Base-by-base conservation (phyloP, 2,888 invertebrate species). In the Dascillus cervinus region DNA sequence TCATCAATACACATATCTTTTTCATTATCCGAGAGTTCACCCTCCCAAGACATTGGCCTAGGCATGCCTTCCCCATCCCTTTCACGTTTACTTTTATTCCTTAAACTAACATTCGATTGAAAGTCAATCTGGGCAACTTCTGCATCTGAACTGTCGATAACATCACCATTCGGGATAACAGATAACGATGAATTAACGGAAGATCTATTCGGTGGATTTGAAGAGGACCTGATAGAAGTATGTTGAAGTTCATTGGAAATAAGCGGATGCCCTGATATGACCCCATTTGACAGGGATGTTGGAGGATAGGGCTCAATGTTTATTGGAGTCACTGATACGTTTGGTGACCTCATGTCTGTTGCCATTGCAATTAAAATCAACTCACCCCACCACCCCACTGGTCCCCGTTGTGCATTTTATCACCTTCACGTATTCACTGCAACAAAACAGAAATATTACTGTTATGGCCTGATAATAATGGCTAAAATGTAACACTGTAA, bases 21-120 rank as follows among this genome's bases (percentile, higher is more conserved):
- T 56, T 88, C 88, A n/a, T 82, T 78, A 57, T 91, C 91, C 2
- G 89, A 90, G 6, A 91, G 73, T 61, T 89, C 90, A 4, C 91
- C 91, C 62, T 91, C 91, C 91, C 91, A 91, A 4, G 89, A 90
- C 91, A 92, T 92, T 26, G 91, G 91, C 29, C 91, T 67, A 4
- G 75, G 73, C 17, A 64, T 54, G 24, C 72, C 47, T n/a, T n/a
- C n/a, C n/a, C n/a, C n/a, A 39, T 58, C 64, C 36, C 61, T 59
- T 29, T 52, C 55, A 40, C 58, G 53, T 22, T 59, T 55, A 43
- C 55, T 60, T 43, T 60, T 60, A 30, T 56, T 53, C 34, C 62
- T 50, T 53, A 62, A 57, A 43, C 59, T 58, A 25, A 60, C 60
- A 26, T 52, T 41, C n/a, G 50, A 47, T 19, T 77, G 73, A 58